Evolutionary conservation across 2,113 vertebrate genomes (phyloP).

Genomic region (Picathartes gymnocephalus): DNA sequence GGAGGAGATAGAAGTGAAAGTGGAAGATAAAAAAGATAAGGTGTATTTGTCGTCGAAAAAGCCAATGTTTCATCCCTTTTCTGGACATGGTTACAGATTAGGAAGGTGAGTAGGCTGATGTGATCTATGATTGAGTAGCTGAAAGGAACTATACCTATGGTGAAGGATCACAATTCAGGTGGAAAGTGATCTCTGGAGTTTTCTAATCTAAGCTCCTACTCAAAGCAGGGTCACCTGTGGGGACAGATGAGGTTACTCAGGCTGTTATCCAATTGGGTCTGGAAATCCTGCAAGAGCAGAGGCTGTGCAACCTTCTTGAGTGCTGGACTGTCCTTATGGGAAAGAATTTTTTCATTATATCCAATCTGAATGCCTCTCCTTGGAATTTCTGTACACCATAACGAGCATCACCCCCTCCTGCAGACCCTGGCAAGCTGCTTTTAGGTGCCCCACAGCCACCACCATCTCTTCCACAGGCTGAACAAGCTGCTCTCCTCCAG

Average conservation of each 20-base stretch:
- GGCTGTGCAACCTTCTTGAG: not conserved
- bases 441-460: rapidly evolving
- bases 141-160: not conserved
- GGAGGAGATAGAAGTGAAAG: conserved; percentile 89
- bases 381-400: not conserved
- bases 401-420: not conserved
- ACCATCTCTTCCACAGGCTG: not conserved
- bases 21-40: conserved; percentile 90
- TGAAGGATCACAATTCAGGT: not conserved
- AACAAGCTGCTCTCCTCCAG: not conserved
- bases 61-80: conserved; percentile 87
- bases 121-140: not conserved
- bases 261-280: not conserved
- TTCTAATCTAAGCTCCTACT: not conserved
- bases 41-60: conserved; percentile 78
- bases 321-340: not conserved
- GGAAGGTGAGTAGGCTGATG: conserved; percentile 79
- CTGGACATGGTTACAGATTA: conserved; percentile 87
- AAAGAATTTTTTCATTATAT: not conserved
- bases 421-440: not conserved
- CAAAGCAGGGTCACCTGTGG: not conserved
- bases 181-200: not conserved
- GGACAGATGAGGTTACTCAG: not conserved
- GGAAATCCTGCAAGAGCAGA: not conserved
- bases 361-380: not conserved